Evolutionary conservation across 2,113 vertebrate species (phyloP).

Genomic region (Pangasianodon gigas): DNA sequence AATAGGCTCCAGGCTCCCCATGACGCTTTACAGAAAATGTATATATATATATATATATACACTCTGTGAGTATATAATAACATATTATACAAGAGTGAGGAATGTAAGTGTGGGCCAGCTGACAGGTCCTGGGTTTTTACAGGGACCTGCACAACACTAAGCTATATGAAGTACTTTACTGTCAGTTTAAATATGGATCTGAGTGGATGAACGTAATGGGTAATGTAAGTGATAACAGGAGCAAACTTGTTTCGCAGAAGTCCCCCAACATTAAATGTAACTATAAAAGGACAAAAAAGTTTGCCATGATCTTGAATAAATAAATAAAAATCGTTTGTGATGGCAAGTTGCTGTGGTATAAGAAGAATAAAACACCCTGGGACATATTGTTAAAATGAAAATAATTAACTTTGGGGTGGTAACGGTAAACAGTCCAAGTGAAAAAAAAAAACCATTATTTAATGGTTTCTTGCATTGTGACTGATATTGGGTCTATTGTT

Average conservation of each 20-base stretch:
- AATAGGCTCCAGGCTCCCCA: too few species aligned
- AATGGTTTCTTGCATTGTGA: background rate
- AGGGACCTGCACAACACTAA: background rate
- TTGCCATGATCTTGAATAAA: background rate
- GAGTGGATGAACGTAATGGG: background rate
- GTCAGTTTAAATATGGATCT: background rate
- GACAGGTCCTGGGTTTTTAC: background rate
- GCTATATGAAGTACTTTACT: background rate
- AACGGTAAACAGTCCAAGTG: background rate
- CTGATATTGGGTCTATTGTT: background rate
- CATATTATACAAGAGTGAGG: background rate
- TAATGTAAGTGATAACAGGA: background rate
- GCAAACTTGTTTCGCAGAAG: background rate
- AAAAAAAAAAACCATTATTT: background rate
- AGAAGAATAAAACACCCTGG: background rate
- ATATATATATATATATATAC: too few species aligned
- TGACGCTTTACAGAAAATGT: too few species aligned
- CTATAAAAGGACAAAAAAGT: background rate
- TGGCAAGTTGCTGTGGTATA: background rate
- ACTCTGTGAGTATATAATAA: too few species aligned
- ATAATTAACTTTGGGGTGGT: background rate
- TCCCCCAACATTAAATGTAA: background rate
- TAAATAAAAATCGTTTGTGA: background rate
- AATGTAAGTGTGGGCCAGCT: background rate
- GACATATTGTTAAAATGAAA: background rate